Base-by-base conservation (phyloP, 1,140 invertebrate genomes). In the Drosophila sproati region DNA sequence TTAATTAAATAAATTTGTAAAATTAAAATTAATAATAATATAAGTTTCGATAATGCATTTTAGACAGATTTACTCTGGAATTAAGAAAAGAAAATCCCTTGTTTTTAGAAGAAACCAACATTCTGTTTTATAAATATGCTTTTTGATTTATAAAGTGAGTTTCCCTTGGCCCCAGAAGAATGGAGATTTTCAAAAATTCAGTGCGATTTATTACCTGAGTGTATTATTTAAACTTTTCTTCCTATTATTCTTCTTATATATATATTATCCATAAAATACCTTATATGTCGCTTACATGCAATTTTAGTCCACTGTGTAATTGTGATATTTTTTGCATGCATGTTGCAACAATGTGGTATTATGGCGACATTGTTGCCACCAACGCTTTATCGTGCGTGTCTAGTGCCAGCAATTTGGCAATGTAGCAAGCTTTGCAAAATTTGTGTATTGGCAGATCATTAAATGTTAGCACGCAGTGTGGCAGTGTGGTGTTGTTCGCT, bases 371-470 rank as follows among this genome's bases (percentile, higher is more conserved):
- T 64, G 56, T 68, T 73, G 71, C 29, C 50, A 12, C 8, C 32
- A 35, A 32, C 51, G 64, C 50, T 60, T 68, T 69, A 73, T 73
- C 70, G 70, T 67, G 70, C 70, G 70, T 73, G 69, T 59, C 70
- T 54, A 60, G 63, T 56, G 62, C 32, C 54, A 45, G 64, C 63
- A 68, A 54, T 68, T 73, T 52, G 55, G 29, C 39, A 47, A 39
- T 68, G 63, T 69, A 68, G 56, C 71, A 73, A 60, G 48, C 50
- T 41, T 45, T 70, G 63, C 71, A 73, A 67, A 61, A 69, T 69
- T 61, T 60, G 8, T 69, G 48, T 66, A 80, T 77, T 54, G 7
- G 54, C 35, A 71, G 54, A 83, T 80, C 73, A 73, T 89, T 87
- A 79, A 77, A 70, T 77, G 77, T 52, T 41, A 35, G 37, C 37